Base-by-base conservation (phyloP, 2,113 vertebrate species). In the Epinephelus cyanopodus region DNA sequence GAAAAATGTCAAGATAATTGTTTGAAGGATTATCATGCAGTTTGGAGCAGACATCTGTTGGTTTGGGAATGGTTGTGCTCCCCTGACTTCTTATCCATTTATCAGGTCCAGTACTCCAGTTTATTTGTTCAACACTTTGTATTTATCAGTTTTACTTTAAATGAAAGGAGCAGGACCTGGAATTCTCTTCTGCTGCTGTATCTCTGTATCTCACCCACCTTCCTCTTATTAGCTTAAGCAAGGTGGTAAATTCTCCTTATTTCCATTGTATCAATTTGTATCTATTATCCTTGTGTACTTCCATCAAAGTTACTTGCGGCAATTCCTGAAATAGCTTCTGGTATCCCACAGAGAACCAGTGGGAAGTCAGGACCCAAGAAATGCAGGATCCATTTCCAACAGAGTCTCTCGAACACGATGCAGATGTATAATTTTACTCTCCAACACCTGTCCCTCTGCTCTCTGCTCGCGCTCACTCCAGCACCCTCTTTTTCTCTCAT, bases 401-500 rank as follows among this genome's bases (percentile, higher is more conserved):
- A 78, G 37, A 79, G 75, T 60, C 25, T 39, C 47, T 62, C 17
- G 1, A 79, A 71, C 25, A 80, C 5, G 53, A 71, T n/a, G 53
- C 37, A 54, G 33, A 60, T 29, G n/a, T 79, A 67, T 56, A 18
- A 81, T 74, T 86, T 70, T 63, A 6, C 37, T 70, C 52, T 62
- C 37, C 60, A 39, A 17, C 58, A 48, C 0, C 53, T 53, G 57
- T 57, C 57, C 64, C n/a, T 76, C 15, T 71, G 53, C 33, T 61
- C 6, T 74, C n/a, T 6, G 4, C 53, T 68, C 73, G 54, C 15
- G 48, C 39, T 37, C 52, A 50, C 60, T 37, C 27, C 53, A 33
- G 47, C 12, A 37, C 6, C 13, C 25, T 74, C 15, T 60, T 69
- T 9, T 27, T 48, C 56, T 66, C 45, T 39, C 61, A 45, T 82